Conservation (phyloP, 2,113 vertebrate species). For the Hemiscyllium ocellatum region DNA sequence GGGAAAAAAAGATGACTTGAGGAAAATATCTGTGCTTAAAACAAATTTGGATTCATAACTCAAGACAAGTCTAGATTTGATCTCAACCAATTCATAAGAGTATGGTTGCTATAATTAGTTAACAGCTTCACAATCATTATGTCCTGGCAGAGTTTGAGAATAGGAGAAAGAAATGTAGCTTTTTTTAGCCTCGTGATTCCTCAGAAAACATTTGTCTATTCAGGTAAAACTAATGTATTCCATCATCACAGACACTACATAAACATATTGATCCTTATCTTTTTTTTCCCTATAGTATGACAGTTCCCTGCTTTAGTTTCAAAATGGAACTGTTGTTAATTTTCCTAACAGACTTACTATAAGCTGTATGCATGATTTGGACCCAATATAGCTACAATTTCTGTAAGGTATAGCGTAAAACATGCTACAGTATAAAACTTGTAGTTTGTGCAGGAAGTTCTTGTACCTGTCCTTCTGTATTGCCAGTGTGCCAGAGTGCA, state of each 20-base stretch:
- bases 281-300: not conserved
- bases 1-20: not conserved
- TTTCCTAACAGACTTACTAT: not conserved
- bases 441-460: not conserved
- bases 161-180: not conserved
- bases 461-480: slow-evolving; percentile 85
- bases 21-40: too few relatives aligned
- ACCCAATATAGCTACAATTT: not conserved
- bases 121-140: not conserved
- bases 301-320: not conserved
- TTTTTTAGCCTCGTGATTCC: not conserved
- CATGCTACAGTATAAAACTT: not conserved
- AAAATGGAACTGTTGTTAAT: not conserved
- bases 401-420: not conserved
- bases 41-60: too few relatives aligned
- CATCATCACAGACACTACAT: not conserved
- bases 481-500: slow-evolving; percentile 95
- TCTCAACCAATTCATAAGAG: not conserved
- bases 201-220: too few relatives aligned
- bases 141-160: not conserved
- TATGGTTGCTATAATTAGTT: not conserved
- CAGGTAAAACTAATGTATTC: not conserved
- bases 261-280: not conserved
- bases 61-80: not conserved
- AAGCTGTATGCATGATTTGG: not conserved